A percentile compares a stretch with the other conserved stretches of the same genome.
Conservation (phyloP, 2,888 invertebrate genomes). For the Cephus spinipes region DNA sequence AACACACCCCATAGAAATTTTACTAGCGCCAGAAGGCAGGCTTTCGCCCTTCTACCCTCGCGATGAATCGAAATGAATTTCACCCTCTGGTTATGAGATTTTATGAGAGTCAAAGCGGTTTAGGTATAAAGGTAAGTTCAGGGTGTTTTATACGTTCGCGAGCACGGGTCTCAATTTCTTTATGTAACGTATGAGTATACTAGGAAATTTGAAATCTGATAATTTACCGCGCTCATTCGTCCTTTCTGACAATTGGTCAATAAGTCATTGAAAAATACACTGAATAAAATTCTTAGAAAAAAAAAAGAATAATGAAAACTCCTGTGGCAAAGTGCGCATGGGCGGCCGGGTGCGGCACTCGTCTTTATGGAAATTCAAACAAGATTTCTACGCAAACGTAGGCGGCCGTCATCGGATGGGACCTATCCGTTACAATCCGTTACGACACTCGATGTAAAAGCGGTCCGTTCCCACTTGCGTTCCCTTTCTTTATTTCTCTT, state of each 20-base stretch:
- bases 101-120: constrained; percentile 64
- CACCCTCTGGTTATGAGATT: constrained; percentile 62
- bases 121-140: constrained; percentile 31
- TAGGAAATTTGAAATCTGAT: no score
- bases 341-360: neutral
- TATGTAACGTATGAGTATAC: no score
- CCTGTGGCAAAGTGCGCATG: no score
- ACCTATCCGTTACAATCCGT: constrained; percentile 9
- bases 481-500: constrained; percentile 21
- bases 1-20: constrained; percentile 60
- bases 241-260: no score
- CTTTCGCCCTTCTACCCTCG: constrained; percentile 31
- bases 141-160: constrained; percentile 10
- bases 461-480: constrained; percentile 12
- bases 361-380: constrained; percentile 4
- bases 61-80: constrained; percentile 20
- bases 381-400: constrained; percentile 4
- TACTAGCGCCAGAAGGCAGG: constrained; percentile 39
- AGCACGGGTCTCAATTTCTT: neutral
- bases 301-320: no score
- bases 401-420: constrained; percentile 6
- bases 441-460: constrained; percentile 16
- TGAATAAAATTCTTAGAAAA: no score
- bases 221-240: no score
- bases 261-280: no score